Conservation (phyloP, 2,888 invertebrate species). For the Odontocolon sp. region DNA sequence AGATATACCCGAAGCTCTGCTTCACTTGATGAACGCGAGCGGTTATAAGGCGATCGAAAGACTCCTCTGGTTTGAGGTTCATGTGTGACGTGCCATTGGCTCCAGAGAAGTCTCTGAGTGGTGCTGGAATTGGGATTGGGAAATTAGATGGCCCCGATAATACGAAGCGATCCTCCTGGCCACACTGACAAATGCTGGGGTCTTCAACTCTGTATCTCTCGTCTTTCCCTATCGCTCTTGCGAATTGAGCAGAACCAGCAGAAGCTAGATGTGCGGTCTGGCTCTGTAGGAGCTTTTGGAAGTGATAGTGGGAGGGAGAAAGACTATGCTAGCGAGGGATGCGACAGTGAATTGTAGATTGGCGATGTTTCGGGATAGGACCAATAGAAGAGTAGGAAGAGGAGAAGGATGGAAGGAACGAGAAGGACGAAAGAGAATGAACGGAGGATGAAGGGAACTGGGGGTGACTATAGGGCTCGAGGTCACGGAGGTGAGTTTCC, state of each 20-base stretch:
- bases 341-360: constrained; percentile 11
- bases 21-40: constrained; percentile 38
- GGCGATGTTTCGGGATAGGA: constrained; percentile 7
- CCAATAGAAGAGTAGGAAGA: background rate
- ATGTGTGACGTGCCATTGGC: constrained; percentile 12
- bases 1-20: constrained; percentile 15
- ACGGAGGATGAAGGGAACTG: background rate
- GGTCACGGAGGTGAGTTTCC: constrained; percentile 33
- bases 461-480: constrained; percentile 4
- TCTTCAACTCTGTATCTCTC: constrained; percentile 1
- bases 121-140: background rate
- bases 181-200: constrained; percentile 47
- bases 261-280: background rate
- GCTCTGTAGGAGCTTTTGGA: background rate
- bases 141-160: constrained; percentile 47
- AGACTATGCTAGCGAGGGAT: background rate
- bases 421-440: background rate
- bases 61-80: background rate
- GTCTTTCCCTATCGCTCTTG: constrained; percentile 37
- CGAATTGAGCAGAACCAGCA: constrained; percentile 27
- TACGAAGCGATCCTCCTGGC: constrained; percentile 27
- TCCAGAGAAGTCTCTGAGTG: background rate
- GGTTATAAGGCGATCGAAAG: constrained; percentile 36
- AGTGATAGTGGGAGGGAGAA: background rate
- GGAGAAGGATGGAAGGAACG: constrained; percentile 6